Base-by-base conservation (phyloP, 2,888 invertebrate genomes). In the Plebejus argus region DNA sequence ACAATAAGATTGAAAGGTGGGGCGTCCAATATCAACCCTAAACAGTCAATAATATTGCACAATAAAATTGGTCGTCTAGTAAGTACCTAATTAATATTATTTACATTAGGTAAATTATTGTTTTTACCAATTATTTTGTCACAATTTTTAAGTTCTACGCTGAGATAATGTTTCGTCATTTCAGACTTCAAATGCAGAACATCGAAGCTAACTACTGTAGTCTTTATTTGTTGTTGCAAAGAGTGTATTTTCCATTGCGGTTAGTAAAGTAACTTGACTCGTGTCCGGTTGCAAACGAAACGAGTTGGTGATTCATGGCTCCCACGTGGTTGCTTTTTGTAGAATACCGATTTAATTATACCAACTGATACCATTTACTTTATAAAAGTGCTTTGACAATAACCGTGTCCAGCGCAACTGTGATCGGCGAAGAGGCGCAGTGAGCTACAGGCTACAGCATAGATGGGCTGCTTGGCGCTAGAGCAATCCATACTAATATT, bases 201-300 rank as follows among this genome's bases (percentile, higher is more conserved):
- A 3, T 20, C 10, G 1, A 6, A 10, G 2, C 20, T 8, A 58
- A 58, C 58, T 7, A n/a, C 58, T 23, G 8, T 10, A 58, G 2
- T 20, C 20, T n/a, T 58, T 58, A 58, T 20, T 10, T 3, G 0
- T n/a, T 58, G 1, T 7, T 23, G 8, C 58, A 20, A n/a, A 58
- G 58, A 58, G 20, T 58, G 0, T 20, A 58, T 3, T 20, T 58
- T 58, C 20, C n/a, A 20, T 58, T 58, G 20, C 8, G 35, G 1
- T n/a, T 33, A n/a, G 20, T 39, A 23, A 39, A n/a, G n/a, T n/a
- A n/a, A n/a, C 20, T 35, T 20, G 12, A 2, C 56, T n/a, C 35
- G n/a, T 76, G 39, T 76, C 76, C 72, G 77, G 66, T 78, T 56
- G 70, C 61, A 75, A 35, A 75, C 66, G 66, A 74, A 74, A 78